Conservation (phyloP, 1,140 invertebrate species). For the Brachionus koreanus region DNA sequence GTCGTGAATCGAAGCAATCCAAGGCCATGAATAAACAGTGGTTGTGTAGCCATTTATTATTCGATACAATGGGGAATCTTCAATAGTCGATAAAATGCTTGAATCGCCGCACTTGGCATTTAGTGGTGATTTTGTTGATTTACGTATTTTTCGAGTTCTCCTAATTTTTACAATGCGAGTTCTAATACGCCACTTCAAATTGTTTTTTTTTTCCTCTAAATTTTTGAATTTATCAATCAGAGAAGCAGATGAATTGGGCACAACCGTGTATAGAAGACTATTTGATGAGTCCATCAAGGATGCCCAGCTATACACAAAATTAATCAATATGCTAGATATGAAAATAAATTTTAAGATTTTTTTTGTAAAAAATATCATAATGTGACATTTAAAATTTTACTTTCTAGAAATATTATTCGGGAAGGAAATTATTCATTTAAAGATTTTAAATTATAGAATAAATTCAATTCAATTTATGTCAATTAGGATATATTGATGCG, state of each 20-base stretch:
- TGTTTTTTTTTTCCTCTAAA: neutral
- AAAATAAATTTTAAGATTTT: neutral
- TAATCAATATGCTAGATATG: neutral
- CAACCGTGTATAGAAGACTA: neutral
- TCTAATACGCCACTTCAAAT: neutral
- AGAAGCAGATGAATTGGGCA: neutral
- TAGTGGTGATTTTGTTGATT: neutral
- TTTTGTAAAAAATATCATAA: neutral
- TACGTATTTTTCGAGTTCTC: neutral
- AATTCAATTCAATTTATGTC: neutral
- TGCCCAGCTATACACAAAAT: neutral
- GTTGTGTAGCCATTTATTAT: constrained; percentile 12
- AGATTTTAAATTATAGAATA: neutral
- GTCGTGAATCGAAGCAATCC: neutral
- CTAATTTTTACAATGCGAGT: neutral
- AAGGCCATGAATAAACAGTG: constrained; percentile 7
- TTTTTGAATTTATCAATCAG: neutral
- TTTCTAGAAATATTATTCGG: neutral
- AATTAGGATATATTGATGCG: neutral
- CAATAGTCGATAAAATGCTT: neutral
- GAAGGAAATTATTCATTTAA: neutral
- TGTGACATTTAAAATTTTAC: neutral
- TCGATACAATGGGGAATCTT: neutral
- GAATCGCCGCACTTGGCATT: neutral
- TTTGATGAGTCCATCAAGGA: neutral